Evolutionary conservation across 1,140 invertebrate genomes (phyloP), one percentile per base, ranked within the genome.

Genomic region (Leptonema lineaticorne): DNA sequence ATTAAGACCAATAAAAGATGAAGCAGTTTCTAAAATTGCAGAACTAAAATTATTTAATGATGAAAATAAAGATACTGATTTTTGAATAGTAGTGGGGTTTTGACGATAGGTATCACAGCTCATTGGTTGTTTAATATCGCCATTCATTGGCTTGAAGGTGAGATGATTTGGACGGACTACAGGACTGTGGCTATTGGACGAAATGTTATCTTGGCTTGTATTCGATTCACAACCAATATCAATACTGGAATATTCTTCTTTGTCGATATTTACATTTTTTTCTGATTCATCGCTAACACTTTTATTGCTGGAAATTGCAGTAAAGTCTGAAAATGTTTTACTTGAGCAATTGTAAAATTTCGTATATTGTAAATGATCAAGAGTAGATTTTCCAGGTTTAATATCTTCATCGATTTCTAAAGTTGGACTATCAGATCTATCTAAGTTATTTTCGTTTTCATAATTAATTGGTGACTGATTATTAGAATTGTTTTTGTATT

Each of bases 1-100:
- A 27, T 70, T 73, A 11, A 70, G 50, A 11, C 71, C 68, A 27
- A 72, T 72, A 11, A 72, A 50, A 63, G 71, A 72, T 29, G 71
- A 63, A 37, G 71, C 71, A 45, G 64, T 64, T 57, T 72, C 71
- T 16, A 69, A 66, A 57, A 72, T 72, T 27, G 71, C 71, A 14
- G 67, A 69, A 53, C 71, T 64, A 18, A 72, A 69, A 53, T 16
- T 69, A 59, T 72, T 72, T 3, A 72, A 50, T 3, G 71, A 72
- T 22, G 71, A 69, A 45, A 72, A 69, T 18, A 72, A 26, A 7
- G 71, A 72, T 14, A 69, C 56, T 4, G 71, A 72, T 37, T 72
- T 72, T 28, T 63, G 20, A 18, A 72, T 69, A 1, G 67, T 58
- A 26, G 18, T 33, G 6, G n/a, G 59, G 4, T 50, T 9, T n/a